Percentiles rank a stretch among this genome's conserved stretches.
phyloP scores from a whole-genome alignment of 2,888 invertebrate species.

The Chalcosyrphus nemorum region DNA sequence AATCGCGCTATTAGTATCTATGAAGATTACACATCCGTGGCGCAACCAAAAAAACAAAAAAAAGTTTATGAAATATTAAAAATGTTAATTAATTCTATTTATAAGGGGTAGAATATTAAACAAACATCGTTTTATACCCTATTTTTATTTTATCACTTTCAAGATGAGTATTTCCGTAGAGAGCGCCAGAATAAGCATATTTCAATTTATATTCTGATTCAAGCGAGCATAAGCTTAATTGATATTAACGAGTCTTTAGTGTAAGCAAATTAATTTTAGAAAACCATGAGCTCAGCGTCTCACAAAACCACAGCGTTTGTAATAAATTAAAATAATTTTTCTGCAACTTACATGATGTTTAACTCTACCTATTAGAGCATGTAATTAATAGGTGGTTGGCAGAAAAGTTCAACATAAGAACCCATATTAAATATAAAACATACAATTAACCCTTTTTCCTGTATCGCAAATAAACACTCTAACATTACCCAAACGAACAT shows the following conservation, averaged over 20 bases:
- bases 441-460: neutral
- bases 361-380: neutral
- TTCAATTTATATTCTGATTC: constrained; percentile 65
- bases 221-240: constrained; percentile 14
- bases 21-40: too few relatives aligned
- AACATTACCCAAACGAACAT: neutral
- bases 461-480: neutral
- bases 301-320: neutral
- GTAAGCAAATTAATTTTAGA: neutral
- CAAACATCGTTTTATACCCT: neutral
- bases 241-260: constrained; percentile 4
- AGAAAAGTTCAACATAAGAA: neutral
- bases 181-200: neutral
- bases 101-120: too few relatives aligned
- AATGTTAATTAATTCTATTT: too few relatives aligned
- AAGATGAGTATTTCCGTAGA: neutral
- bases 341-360: neutral
- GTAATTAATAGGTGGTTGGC: neutral
- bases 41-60: too few relatives aligned
- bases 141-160: neutral
- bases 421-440: neutral
- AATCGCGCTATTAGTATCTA: too few relatives aligned
- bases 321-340: neutral
- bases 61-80: too few relatives aligned
- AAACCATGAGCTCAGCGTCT: neutral